Base-by-base conservation (phyloP, 1,140 invertebrate genomes). In the Pachyrhynchus sulphureomaculatus region DNA sequence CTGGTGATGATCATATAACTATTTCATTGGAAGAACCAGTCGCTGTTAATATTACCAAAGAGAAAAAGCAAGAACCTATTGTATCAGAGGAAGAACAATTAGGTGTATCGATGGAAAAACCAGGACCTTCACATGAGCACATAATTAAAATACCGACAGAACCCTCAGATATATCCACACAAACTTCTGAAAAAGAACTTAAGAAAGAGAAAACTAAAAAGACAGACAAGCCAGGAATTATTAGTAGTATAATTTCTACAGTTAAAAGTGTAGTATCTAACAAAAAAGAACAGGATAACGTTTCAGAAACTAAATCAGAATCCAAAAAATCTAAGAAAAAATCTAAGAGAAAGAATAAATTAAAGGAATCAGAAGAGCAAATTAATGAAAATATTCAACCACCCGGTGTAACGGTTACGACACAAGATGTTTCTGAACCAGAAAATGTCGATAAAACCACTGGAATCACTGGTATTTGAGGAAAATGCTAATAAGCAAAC, bases 221-320 rank as follows among this genome's bases (percentile, higher is more conserved):
- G 36, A 18, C 58, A 13, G 61, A 66, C n/a, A 62, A 69, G 60
- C 20, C 49, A n/a, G 60, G 61, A 6, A 39, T 67, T 32, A 42
- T 73, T 37, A 59, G 45, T 37, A 54, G 62, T 26, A 57, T 73
- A 13, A 59, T 74, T 36, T 69, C 72, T 9, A 64, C 69, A 21
- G 72, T 75, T 8, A 75, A 72, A 47, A 67, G 56, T 45, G 68
- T 60, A 12, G 62, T 73, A 53, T 52, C 64, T 34, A 52, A 49
- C 0, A 66, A 66, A 17, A 71, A 71, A 51, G 53, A 58, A 13
- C 36, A 41, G 21, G 17, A 4, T 6, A 23, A 34, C 8, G 29
- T 41, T 10, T 36, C 57, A 32, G 12, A 45, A 20, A 29, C 6
- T 6, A 10, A 29, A 1, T 1, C 13, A 1, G 17, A 23, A 33